Conservation (phyloP, 2,113 vertebrate genomes). For the Salvator merianae region DNA sequence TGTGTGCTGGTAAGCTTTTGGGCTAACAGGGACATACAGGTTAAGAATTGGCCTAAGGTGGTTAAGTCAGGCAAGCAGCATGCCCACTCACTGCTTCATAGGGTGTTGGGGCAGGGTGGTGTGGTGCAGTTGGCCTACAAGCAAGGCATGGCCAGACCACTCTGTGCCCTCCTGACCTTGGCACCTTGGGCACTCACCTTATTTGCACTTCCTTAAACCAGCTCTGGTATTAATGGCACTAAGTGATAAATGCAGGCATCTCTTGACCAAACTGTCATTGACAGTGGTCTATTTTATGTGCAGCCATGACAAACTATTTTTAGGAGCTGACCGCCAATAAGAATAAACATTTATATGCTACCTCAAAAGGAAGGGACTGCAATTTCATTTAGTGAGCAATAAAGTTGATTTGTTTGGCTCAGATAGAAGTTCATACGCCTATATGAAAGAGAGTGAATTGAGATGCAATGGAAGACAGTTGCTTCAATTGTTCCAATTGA, state of each 20-base stretch:
- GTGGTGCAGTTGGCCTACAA: too few species aligned
- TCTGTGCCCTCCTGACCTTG: too few species aligned
- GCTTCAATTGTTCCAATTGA: slow-evolving; percentile 64
- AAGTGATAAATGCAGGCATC: slow-evolving; percentile 43
- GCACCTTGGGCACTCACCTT: too few species aligned
- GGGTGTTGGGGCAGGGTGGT: too few species aligned
- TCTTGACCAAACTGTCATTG: slow-evolving; percentile 49
- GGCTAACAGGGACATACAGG: too few species aligned
- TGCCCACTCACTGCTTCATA: too few species aligned
- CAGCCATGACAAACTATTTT: slow-evolving; percentile 40
- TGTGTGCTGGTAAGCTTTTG: too few species aligned
- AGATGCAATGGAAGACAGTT: not conserved
- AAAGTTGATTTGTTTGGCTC: not conserved
- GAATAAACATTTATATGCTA: not conserved
- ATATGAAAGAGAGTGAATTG: slow-evolving; percentile 40
- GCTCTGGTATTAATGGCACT: too few species aligned
- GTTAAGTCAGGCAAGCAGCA: too few species aligned
- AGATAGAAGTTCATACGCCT: slow-evolving; percentile 17
- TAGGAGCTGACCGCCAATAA: slow-evolving; percentile 37
- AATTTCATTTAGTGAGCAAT: not conserved
- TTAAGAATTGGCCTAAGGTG: too few species aligned
- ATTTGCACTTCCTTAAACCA: too few species aligned
- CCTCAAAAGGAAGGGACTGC: not conserved
- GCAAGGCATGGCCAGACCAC: too few species aligned
- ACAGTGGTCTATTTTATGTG: slow-evolving; percentile 50